phyloP scores from a whole-genome alignment of 2,888 invertebrate genomes.

The Sicus ferrugineus region DNA sequence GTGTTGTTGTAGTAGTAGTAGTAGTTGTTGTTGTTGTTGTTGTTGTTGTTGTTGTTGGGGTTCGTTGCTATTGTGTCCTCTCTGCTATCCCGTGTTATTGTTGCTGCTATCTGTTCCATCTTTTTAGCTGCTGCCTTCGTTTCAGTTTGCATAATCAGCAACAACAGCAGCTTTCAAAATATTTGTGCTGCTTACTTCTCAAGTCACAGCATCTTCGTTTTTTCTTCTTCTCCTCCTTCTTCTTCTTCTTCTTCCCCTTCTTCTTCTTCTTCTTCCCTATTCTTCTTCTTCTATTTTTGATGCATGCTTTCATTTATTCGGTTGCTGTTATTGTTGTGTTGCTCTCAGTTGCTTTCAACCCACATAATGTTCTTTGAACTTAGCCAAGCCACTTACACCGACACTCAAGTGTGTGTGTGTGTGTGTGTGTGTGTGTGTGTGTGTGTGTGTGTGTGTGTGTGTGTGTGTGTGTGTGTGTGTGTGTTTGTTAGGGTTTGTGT shows the following conservation, averaged over 20 bases:
- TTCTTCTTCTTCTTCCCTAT: neutral
- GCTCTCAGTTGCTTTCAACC: constrained; percentile 17
- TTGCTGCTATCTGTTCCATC: neutral
- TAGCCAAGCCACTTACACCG: constrained; percentile 5
- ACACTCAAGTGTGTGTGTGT: neutral
- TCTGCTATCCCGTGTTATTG: no score
- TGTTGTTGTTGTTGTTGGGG: neutral
- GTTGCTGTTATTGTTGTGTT: constrained; percentile 16
- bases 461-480: neutral
- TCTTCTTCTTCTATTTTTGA: neutral
- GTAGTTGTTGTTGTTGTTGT: neutral
- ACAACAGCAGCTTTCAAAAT: constrained; percentile 17
- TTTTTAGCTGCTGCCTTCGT: neutral
- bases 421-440: neutral
- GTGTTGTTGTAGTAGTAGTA: neutral
- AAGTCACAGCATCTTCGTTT: neutral
- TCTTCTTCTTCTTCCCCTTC: neutral
- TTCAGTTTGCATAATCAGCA: neutral
- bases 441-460: neutral
- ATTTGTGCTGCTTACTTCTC: constrained; percentile 17
- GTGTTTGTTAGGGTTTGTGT: neutral
- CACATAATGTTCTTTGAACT: constrained; percentile 32
- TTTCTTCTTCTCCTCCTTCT: neutral
- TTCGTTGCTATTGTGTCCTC: no score
- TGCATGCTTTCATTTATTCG: neutral